phyloP scores from a whole-genome alignment of 2,888 invertebrate species.

The Cyaniris semiargus region DNA sequence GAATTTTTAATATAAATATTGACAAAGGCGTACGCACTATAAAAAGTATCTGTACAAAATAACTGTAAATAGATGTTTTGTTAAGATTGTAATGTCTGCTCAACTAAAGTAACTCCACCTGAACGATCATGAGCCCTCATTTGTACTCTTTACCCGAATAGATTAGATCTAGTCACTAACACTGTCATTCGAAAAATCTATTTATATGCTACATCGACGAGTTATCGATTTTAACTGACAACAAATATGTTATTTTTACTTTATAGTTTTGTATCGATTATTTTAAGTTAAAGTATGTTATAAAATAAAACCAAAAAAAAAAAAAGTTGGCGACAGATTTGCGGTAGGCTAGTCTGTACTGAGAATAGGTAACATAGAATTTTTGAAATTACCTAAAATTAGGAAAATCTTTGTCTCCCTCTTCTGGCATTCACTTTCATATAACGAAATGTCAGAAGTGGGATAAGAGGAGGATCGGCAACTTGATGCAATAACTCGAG shows the following conservation, averaged over 20 bases:
- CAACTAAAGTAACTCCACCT: conserved; percentile 74
- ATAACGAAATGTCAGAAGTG: background rate
- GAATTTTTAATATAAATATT: conserved; percentile 49
- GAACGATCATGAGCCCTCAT: conserved; percentile 47
- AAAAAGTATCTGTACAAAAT: conserved; percentile 64
- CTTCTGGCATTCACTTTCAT: background rate
- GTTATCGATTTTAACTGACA: conserved; percentile 21
- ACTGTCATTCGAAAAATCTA: conserved; percentile 15
- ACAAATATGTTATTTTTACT: background rate
- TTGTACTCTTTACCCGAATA: conserved; percentile 34
- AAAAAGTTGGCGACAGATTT: background rate
- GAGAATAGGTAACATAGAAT: background rate
- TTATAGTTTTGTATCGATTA: conserved; percentile 14
- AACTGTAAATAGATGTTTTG: conserved; percentile 76
- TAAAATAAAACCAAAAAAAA: conserved; percentile 14
- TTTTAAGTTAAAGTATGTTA: conserved; percentile 14
- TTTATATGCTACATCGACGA: background rate
- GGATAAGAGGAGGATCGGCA: background rate
- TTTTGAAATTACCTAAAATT: background rate
- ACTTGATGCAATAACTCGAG: conserved; percentile 10
- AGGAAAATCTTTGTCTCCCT: background rate
- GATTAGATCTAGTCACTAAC: conserved; percentile 55
- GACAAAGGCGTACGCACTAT: conserved; percentile 64
- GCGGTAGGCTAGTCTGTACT: conserved; percentile 4
- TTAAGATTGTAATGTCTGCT: conserved; percentile 77